Conservation (phyloP, 2,113 vertebrate genomes). For the Phalacrocorax pelagicus region DNA sequence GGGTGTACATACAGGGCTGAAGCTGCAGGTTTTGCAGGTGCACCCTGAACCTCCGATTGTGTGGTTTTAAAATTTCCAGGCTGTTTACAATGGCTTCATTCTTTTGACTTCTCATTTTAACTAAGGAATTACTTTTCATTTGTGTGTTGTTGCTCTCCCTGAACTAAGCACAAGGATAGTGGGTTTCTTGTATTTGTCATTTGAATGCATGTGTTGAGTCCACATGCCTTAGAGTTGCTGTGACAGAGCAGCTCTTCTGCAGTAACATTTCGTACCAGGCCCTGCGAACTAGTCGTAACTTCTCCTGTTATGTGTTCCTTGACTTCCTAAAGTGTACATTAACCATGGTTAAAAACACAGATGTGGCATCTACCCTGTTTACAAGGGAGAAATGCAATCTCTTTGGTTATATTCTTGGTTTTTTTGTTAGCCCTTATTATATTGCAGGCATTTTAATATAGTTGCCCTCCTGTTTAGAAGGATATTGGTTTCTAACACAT, state of each 20-base stretch:
- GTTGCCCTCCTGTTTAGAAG: neutral
- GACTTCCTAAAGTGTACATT: neutral
- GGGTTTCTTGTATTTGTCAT: neutral
- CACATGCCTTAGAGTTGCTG: neutral
- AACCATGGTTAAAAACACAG: neutral
- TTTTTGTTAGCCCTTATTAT: neutral
- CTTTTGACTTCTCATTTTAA: neutral
- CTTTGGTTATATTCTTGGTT: neutral
- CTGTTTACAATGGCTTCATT: neutral
- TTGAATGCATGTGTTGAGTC: neutral
- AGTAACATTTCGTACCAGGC: neutral
- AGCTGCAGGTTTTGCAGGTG: neutral
- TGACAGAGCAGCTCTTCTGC: neutral
- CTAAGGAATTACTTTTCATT: neutral
- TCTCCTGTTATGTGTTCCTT: neutral
- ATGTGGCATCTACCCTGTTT: fast-evolving
- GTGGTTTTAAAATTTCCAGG: neutral
- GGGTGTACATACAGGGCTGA: fast-evolving
- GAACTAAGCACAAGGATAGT: neutral
- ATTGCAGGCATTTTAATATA: neutral
- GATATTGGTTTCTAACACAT: neutral
- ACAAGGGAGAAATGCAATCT: neutral
- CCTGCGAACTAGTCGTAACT: neutral
- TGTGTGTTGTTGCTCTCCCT: neutral
- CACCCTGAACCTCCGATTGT: neutral